These are phyloP conservation scores for Drosophila ambigua DNA, from an alignment of 1,140 invertebrate genomes.

Conservation along the genomic window DNA sequence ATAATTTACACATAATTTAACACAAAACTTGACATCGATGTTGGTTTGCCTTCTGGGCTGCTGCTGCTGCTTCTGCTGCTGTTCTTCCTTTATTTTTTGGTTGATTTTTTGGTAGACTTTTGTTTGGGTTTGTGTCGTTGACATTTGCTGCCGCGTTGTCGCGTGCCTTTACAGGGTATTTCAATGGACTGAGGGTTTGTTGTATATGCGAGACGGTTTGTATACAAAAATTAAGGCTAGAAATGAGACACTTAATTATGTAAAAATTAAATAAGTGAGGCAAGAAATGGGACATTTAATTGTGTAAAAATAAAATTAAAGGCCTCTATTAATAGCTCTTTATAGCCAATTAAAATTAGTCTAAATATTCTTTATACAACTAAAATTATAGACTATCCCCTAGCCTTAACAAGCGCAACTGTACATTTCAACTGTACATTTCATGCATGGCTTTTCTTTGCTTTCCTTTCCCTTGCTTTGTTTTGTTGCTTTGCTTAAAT, in stretches of 20 bases:
- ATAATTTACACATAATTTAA: constrained; percentile 70
- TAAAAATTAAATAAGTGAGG: neutral
- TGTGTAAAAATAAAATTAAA: neutral
- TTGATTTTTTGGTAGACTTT: neutral
- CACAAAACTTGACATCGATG: constrained; percentile 55
- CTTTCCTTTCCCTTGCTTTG: too few relatives aligned
- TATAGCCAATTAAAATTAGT: too few relatives aligned
- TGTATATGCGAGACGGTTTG: neutral
- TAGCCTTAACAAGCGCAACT: too few relatives aligned
- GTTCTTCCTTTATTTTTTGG: constrained; percentile 2
- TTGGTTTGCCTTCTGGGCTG: neutral
- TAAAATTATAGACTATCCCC: too few relatives aligned
- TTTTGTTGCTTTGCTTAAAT: too few relatives aligned
- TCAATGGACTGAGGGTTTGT: neutral
- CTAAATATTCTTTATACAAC: too few relatives aligned
- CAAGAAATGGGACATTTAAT: neutral
- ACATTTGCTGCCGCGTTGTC: constrained; percentile 40
- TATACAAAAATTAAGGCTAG: too few relatives aligned
- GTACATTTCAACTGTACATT: too few relatives aligned
- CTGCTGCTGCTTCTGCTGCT: neutral
- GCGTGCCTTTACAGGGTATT: neutral
- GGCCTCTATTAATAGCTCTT: too few relatives aligned
- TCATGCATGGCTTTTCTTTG: too few relatives aligned
- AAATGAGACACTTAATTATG: neutral
- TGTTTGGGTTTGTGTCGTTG: neutral